Evolutionary conservation across 2,797 vertebrate genomes (phyloP).

Genomic region (Chrysocyon brachyurus): DNA sequence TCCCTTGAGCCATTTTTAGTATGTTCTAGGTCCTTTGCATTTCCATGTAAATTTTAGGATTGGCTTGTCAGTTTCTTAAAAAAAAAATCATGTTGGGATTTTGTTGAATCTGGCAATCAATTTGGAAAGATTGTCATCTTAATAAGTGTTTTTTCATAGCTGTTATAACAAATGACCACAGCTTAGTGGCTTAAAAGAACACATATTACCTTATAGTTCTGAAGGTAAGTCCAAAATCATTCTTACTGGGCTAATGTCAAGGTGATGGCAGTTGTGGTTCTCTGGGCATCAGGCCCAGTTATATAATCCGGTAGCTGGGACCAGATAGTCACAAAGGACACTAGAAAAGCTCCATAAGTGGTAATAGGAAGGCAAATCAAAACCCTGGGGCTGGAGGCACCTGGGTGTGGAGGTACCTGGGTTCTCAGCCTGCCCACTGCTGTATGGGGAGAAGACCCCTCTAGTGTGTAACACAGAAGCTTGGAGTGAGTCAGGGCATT

Average conservation of each 20-base stretch:
- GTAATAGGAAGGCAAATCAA: neutral
- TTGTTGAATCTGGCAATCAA: neutral
- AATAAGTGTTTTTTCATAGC: neutral
- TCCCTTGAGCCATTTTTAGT: neutral
- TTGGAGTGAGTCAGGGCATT: neutral
- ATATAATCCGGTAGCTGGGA: neutral
- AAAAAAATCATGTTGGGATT: neutral
- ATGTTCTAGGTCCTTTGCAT: neutral
- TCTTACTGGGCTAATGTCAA: neutral
- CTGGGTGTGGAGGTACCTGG: neutral
- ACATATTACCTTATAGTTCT: neutral
- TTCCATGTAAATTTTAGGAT: constrained; percentile 33
- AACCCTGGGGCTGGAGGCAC: neutral
- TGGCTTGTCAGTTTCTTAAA: neutral
- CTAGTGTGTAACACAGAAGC: neutral
- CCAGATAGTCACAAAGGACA: neutral
- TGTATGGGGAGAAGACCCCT: neutral
- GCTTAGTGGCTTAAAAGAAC: neutral
- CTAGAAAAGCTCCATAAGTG: neutral
- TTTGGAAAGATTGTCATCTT: neutral
- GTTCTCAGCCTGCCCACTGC: neutral
- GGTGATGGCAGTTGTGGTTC: neutral
- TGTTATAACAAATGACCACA: neutral
- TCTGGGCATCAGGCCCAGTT: neutral
- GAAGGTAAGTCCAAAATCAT: neutral